phyloP scores from a whole-genome alignment of 2,888 invertebrate species.

The Brachyptera risi region DNA sequence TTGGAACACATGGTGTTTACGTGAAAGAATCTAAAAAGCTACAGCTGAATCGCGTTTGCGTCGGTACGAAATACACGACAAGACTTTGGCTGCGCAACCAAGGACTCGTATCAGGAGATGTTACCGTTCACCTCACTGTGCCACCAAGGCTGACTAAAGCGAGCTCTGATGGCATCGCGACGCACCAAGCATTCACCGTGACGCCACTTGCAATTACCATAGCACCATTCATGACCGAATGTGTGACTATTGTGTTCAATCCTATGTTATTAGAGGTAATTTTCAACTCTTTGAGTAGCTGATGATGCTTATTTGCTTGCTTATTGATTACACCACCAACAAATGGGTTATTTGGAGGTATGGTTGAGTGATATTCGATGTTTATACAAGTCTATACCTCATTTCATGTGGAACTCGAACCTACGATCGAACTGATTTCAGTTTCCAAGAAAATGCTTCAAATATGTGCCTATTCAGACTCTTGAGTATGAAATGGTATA shows the following conservation, averaged over 20 bases:
- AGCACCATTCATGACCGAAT: slow-evolving; percentile 41
- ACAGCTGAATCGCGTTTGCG: slow-evolving; percentile 16
- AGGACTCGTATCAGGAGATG: slow-evolving; percentile 11
- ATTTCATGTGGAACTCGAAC: no score
- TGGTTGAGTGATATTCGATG: no score
- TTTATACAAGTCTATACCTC: no score
- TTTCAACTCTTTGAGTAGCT: no score
- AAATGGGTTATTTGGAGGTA: no score
- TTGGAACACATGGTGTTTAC: slow-evolving; percentile 11
- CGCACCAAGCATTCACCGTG: slow-evolving; percentile 41
- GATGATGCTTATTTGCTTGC: no score
- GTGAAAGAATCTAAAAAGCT: background rate
- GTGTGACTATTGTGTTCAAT: slow-evolving; percentile 43
- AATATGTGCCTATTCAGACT: no score
- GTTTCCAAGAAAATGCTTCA: no score
- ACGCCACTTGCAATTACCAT: slow-evolving; percentile 40
- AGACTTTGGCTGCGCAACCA: slow-evolving; percentile 12
- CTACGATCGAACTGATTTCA: no score
- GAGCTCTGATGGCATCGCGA: background rate
- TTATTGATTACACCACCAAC: no score
- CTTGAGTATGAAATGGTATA: no score
- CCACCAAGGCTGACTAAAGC: no score
- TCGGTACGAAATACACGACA: slow-evolving; percentile 9
- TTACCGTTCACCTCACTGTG: background rate
- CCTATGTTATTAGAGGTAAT: slow-evolving; percentile 46